Conservation (phyloP, 37 sponge, comb jelly and placozoan species). For the Aplysina aerophoba region DNA sequence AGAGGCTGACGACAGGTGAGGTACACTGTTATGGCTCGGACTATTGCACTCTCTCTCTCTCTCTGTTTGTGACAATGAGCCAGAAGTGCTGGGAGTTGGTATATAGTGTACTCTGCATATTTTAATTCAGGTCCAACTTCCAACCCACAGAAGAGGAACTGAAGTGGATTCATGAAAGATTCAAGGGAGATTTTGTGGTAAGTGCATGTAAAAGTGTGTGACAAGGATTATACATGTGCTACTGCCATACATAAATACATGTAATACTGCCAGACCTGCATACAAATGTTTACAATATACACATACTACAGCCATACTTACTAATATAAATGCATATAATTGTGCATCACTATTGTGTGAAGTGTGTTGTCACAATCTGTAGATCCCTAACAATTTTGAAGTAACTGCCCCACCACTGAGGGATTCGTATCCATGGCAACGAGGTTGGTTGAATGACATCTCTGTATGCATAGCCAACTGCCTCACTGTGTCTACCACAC, state of each 20-base stretch:
- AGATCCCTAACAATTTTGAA: conserved; percentile 52
- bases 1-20: conserved; percentile 15
- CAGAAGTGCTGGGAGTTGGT: background rate
- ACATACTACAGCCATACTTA: too few relatives aligned
- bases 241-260: too few relatives aligned
- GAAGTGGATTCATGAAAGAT: conserved; percentile 37
- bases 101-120: background rate
- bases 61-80: background rate
- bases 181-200: conserved; percentile 50
- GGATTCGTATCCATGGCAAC: background rate
- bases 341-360: background rate
- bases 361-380: background rate
- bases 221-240: too few relatives aligned
- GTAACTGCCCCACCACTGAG: conserved; percentile 36
- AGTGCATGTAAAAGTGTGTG: background rate
- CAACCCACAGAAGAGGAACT: conserved; percentile 39
- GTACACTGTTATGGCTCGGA: background rate
- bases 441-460: background rate
- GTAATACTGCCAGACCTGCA: too few relatives aligned
- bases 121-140: background rate
- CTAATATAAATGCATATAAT: too few relatives aligned
- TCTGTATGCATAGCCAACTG: too few relatives aligned
- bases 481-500: background rate
- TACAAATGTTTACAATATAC: too few relatives aligned
- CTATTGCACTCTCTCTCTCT: background rate